A percentile compares a stretch with the other conserved stretches of the same genome.
Evolutionary conservation across 2,888 invertebrate species (phyloP).

Genomic region (Ennomos fuscantarius): DNA sequence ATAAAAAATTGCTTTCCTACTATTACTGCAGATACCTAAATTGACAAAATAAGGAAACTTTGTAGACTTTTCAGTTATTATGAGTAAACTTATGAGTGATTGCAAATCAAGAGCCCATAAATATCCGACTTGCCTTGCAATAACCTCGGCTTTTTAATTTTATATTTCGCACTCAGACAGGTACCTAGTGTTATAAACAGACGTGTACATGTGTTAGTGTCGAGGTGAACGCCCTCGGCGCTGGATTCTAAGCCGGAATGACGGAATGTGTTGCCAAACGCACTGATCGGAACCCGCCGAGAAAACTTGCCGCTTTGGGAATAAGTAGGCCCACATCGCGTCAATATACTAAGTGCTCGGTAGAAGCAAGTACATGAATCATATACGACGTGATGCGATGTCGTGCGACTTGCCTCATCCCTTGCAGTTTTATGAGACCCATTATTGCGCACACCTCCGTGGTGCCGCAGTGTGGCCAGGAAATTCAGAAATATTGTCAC

Average conservation of each 20-base stretch:
- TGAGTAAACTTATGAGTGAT: background rate
- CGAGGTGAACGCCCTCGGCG: conserved; percentile 71
- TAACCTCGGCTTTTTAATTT: conserved; percentile 37
- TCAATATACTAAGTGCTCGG: conserved; percentile 13
- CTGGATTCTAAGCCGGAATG: conserved; percentile 68
- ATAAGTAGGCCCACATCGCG: conserved; percentile 52
- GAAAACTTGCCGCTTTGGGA: conserved; percentile 63
- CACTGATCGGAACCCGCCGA: conserved; percentile 74
- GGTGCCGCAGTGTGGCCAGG: background rate
- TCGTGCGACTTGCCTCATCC: conserved; percentile 13
- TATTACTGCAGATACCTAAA: no score
- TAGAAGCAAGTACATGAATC: conserved; percentile 14
- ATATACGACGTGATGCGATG: conserved; percentile 10
- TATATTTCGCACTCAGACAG: conserved; percentile 35
- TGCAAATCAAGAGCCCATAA: conserved; percentile 12
- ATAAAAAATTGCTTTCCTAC: no score
- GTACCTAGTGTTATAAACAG: conserved; percentile 37
- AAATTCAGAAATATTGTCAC: background rate
- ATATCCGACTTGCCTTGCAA: conserved; percentile 17
- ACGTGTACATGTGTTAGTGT: conserved; percentile 50
- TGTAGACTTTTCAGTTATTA: background rate
- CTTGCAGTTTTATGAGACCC: conserved; percentile 13
- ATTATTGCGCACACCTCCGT: conserved; percentile 5
- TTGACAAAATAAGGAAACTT: no score
- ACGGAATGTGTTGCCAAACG: conserved; percentile 81